Conservation (phyloP, 2,888 invertebrate genomes). For the Ryuthela nishihirai region DNA sequence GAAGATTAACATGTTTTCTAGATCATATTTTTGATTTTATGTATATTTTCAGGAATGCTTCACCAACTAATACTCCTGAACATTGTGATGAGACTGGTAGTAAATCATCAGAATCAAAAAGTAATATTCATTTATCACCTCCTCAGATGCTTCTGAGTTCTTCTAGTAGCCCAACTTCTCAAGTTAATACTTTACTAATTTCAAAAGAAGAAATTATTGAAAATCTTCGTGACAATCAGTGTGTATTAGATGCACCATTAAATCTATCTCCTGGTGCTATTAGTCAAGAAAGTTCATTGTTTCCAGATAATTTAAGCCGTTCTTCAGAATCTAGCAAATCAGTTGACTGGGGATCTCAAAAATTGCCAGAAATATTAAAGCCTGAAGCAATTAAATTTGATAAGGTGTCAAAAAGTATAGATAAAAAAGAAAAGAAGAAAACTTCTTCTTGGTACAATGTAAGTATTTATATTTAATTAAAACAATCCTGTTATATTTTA, state of each 20-base stretch:
- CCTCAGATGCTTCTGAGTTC: too few relatives aligned
- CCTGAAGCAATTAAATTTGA: constrained; percentile 15
- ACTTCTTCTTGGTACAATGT: constrained; percentile 40
- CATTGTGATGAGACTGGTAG: too few relatives aligned
- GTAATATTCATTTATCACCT: too few relatives aligned
- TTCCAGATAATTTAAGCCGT: constrained; percentile 31
- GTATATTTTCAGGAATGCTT: too few relatives aligned
- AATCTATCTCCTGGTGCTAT: constrained; percentile 15
- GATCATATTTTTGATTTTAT: too few relatives aligned
- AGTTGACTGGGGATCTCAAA: constrained; percentile 19
- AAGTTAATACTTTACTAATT: constrained; percentile 3
- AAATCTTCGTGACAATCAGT: constrained; percentile 11
- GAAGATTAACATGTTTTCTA: too few relatives aligned
- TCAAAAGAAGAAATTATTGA: constrained; percentile 11
- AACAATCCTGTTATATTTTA: background rate
- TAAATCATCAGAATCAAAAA: too few relatives aligned
- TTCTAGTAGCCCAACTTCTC: constrained; percentile 1
- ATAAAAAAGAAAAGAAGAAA: constrained; percentile 35
- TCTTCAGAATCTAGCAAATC: constrained; percentile 37
- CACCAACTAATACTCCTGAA: too few relatives aligned
- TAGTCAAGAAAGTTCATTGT: constrained; percentile 21
- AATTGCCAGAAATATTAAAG: constrained; percentile 22
- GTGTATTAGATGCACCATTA: constrained; percentile 4
- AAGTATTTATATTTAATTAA: constrained; percentile 6
- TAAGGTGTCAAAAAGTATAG: constrained; percentile 3